phyloP scores from a whole-genome alignment of 1,140 invertebrate species.

The Anastrepha ludens region DNA sequence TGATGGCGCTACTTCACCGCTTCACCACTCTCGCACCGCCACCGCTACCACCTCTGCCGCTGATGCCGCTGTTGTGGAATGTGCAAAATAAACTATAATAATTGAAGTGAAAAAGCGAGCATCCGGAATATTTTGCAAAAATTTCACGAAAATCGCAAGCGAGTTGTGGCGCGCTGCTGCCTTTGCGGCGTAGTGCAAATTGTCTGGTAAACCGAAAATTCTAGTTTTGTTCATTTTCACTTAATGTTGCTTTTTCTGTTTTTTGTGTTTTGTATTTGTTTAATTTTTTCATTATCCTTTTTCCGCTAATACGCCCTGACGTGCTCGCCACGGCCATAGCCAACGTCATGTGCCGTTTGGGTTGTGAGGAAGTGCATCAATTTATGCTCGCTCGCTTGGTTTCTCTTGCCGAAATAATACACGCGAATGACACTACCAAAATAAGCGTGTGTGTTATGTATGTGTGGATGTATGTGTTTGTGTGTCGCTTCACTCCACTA shows the following conservation, averaged over 20 bases:
- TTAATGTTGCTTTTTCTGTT: not conserved
- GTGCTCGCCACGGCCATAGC: not conserved
- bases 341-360: not conserved
- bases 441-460: constrained; percentile 16
- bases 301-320: not conserved
- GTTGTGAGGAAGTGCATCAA: constrained; percentile 45
- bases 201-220: constrained; percentile 49
- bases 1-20: not conserved
- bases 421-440: constrained; percentile 48
- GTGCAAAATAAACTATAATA: constrained; percentile 49
- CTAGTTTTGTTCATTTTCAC: constrained; percentile 45
- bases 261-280: not conserved
- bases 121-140: constrained; percentile 30
- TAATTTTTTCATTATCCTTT: constrained; percentile 15
- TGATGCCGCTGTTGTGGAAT: not conserved
- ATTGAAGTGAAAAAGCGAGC: constrained; percentile 44
- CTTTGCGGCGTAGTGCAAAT: constrained; percentile 35
- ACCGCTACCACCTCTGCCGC: not conserved
- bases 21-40: not conserved
- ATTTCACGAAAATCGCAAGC: not conserved
- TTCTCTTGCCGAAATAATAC: constrained; percentile 15
- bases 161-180: constrained; percentile 6
- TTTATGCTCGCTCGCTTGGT: not conserved
- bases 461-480: not conserved
- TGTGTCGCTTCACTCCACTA: not conserved